Conservation (phyloP, 1,140 invertebrate genomes). For the Conus betulinus region DNA sequence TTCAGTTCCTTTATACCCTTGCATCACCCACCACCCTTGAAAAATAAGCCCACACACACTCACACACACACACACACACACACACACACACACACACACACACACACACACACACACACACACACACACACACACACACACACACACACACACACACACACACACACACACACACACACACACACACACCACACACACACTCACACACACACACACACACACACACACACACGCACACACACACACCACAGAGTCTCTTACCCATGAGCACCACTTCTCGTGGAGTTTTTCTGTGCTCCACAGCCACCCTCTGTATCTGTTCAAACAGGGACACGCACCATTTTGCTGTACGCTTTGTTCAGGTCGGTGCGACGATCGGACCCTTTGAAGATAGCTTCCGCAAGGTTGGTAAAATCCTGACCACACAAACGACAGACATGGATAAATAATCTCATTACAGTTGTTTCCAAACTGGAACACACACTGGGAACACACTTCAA, state of each 20-base stretch:
- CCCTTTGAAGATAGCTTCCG: constrained; percentile 91
- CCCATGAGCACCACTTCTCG: constrained; percentile 95
- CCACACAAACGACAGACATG: constrained; percentile 22
- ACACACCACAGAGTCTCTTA: constrained; percentile 63
- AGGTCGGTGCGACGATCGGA: constrained; percentile 94
- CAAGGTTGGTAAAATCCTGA: constrained; percentile 89
- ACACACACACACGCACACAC: constrained; percentile 1
- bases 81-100: too few species aligned
- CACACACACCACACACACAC: constrained; percentile 81
- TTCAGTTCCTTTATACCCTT: constrained; percentile 91
- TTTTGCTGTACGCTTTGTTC: constrained; percentile 94
- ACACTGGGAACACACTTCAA: too few species aligned
- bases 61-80: too few species aligned
- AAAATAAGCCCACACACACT: too few species aligned
- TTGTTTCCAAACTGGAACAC: too few species aligned
- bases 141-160: neutral
- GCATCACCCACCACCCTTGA: constrained; percentile 86
- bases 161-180: constrained; percentile 80
- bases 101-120: too few species aligned
- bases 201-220: neutral
- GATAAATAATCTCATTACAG: too few species aligned
- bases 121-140: constrained; percentile 80
- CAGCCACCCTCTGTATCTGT: constrained; percentile 86
- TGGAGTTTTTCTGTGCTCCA: constrained; percentile 94
- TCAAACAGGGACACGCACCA: constrained; percentile 93